phyloP scores from a whole-genome alignment of 35 echinoderm and acorn worm species.

The Acanthaster planci region DNA sequence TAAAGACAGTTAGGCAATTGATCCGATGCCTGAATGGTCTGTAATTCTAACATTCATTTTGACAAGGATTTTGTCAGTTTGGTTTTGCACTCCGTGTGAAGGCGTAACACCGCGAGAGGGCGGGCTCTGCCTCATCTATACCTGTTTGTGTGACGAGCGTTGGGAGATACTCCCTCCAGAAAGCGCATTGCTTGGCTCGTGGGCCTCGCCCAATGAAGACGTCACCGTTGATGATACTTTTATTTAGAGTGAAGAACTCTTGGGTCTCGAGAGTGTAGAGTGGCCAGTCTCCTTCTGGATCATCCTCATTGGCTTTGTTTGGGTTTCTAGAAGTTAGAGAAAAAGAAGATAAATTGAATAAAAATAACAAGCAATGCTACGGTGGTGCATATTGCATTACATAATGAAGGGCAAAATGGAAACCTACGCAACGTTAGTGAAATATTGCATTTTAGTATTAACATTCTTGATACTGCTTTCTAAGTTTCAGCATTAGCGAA shows the following conservation, averaged over 20 bases:
- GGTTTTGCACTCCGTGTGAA: not conserved
- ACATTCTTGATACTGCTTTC: too few relatives aligned
- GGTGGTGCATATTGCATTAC: too few relatives aligned
- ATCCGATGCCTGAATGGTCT: too few relatives aligned
- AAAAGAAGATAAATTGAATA: not conserved
- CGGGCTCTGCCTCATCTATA: not conserved
- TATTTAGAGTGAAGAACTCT: conserved; percentile 52
- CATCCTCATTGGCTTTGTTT: conserved; percentile 48
- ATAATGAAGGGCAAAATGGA: too few relatives aligned
- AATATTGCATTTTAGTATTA: too few relatives aligned
- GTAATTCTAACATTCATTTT: too few relatives aligned
- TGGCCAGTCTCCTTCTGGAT: conserved; percentile 66
- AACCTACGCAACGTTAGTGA: too few relatives aligned
- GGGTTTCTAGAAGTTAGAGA: conserved; percentile 57
- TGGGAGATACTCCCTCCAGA: conserved; percentile 90
- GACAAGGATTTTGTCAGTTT: too few relatives aligned
- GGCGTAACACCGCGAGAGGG: not conserved
- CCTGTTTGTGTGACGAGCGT: conserved; percentile 85
- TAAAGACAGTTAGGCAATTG: too few relatives aligned
- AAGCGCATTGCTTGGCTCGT: conserved; percentile 67
- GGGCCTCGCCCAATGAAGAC: conserved; percentile 36
- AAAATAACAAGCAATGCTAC: too few relatives aligned
- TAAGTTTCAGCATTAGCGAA: too few relatives aligned
- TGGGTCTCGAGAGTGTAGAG: conserved; percentile 50
- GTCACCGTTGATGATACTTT: conserved; percentile 35